A percentile compares a stretch with the other conserved stretches of the same genome.
phyloP scores from a whole-genome alignment of 2,113 vertebrate genomes.

The Carassius gibelio region DNA sequence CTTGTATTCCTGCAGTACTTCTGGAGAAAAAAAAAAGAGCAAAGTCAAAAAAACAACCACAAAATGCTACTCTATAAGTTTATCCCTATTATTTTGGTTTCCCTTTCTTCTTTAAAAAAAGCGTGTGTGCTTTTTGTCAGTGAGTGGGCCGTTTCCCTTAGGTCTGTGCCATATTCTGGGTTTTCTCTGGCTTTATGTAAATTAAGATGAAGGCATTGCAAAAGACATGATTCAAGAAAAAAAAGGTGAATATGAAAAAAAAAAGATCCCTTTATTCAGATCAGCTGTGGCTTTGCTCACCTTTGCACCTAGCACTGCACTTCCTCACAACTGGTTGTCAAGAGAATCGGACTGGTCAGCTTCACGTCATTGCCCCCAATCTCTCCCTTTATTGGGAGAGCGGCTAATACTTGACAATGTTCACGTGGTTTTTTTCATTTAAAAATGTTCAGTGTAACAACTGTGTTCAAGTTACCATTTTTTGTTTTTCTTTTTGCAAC shows the following conservation, averaged over 20 bases:
- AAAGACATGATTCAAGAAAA: constrained; percentile 61
- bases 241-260: constrained; percentile 49
- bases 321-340: constrained; percentile 77
- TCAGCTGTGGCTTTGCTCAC: constrained; percentile 82
- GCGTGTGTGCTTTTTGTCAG: constrained; percentile 91
- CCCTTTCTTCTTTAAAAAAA: constrained; percentile 62
- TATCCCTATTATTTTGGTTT: constrained; percentile 78
- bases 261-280: constrained; percentile 78
- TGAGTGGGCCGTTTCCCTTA: constrained; percentile 81
- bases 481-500: constrained; percentile 70
- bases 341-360: constrained; percentile 78
- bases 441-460: constrained; percentile 83
- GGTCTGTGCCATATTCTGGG: constrained; percentile 79
- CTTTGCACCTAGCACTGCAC: constrained; percentile 76
- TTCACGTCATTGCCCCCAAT: constrained; percentile 71
- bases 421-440: constrained; percentile 80
- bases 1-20: constrained; percentile 80
- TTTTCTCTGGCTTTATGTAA: constrained; percentile 72
- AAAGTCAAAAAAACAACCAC: constrained; percentile 56
- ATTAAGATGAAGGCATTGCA: constrained; percentile 75
- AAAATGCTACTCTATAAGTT: constrained; percentile 78
- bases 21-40: constrained; percentile 61
- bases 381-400: constrained; percentile 70
- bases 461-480: constrained; percentile 89
- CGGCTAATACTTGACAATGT: constrained; percentile 83